Evolutionary conservation across 23 tunicate genomes (phyloP), one percentile per base, ranked within the genome.

Genomic region (Diplosoma virens): DNA sequence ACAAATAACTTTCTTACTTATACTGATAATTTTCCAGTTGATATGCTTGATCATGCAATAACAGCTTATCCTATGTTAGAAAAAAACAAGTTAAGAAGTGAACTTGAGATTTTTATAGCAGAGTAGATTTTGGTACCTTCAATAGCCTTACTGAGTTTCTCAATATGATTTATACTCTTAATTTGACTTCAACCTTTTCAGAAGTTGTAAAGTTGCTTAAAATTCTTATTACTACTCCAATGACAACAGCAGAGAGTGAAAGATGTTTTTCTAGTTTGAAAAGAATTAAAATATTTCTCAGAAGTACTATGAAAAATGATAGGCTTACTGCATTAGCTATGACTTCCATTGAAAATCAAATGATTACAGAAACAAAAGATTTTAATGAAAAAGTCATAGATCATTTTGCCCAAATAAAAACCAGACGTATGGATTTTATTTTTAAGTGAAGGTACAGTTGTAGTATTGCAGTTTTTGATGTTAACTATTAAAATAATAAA

Each of bases 11-110:
- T 30, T 63, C 36, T 5, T 6, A 7, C 4, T 5, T 30, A 29
- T 63, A 30, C 20, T 27, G 20, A 11, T 17, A 2, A 11, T 45
- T 47, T 68, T 23, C 75, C 75, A 16, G 58, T 25, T 17, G 56
- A 28, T 3, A 22, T 9, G 31, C 30, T 37, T 27, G 59, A 34
- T 17, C 2, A 32, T 25, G 30, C 32, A 17, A 31, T 47, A 45
- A 1, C 14, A 22, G 32, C 30, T 18, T 46, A 71, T 31, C 77
- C 59, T 2, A 37, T 71, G 59, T 2, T 71, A 1, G 59, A 71
- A 18, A 71, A 71, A 71, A 22, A 9, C 1, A 71, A 71, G 59
- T 33, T 71, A 2, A n/a, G 27, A 71, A 46, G 41, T 71, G 77
- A 71, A 71, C 14, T 46, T 1, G 14, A 24, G 59, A 24, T 5